These are phyloP conservation scores for Sardina pilchardus DNA, from an alignment of 2,113 vertebrate genomes.

Conservation along the genomic window DNA sequence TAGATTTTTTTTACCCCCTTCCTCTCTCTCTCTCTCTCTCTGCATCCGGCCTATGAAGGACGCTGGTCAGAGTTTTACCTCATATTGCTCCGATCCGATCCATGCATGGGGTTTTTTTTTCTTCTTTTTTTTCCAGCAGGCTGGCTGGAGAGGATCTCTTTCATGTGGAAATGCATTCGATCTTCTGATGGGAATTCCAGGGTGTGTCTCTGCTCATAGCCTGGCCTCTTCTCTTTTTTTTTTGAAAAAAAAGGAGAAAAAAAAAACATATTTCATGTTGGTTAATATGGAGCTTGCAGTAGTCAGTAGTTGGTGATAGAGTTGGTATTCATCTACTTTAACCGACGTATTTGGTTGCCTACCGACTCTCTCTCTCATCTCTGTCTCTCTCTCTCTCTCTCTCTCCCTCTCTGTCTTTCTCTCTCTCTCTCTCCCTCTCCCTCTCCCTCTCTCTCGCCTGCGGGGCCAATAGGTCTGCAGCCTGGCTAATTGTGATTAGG, in stretches of 20 bases:
- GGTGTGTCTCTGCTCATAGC: constrained; percentile 10
- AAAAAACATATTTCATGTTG: neutral
- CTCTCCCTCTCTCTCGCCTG: constrained; percentile 26
- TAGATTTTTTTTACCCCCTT: neutral
- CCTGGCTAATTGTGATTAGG: constrained; percentile 69
- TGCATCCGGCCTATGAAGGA: neutral
- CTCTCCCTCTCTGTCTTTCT: neutral
- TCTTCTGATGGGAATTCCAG: constrained; percentile 1
- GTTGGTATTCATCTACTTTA: neutral
- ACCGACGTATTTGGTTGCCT: neutral
- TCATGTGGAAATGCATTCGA: constrained; percentile 1
- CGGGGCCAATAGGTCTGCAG: constrained; percentile 62
- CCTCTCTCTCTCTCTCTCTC: neutral
- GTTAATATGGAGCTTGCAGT: neutral
- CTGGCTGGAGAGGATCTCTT: constrained; percentile 11
- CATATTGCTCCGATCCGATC: neutral
- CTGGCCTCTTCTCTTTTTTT: neutral
- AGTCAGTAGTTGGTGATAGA: neutral
- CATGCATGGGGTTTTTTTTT: neutral
- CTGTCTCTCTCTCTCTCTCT: neutral
- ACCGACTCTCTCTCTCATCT: neutral
- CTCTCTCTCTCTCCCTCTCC: constrained; percentile 29
- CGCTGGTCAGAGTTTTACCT: neutral
- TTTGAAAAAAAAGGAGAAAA: neutral
- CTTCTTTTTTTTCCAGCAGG: neutral